phyloP scores from a whole-genome alignment of 1,140 invertebrate species.

The Pinna nobilis region DNA sequence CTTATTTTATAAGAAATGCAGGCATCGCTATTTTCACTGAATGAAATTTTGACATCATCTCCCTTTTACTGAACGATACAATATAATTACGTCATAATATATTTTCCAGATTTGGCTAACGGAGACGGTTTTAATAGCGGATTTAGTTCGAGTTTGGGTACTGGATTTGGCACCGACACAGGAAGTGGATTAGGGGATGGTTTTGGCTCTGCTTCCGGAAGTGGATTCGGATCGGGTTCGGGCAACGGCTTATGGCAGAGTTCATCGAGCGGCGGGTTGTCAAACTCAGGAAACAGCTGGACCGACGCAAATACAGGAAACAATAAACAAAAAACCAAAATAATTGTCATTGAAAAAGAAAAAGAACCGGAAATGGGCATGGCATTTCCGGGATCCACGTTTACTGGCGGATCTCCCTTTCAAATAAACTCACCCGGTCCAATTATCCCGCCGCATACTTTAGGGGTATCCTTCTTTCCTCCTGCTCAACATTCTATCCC shows the following conservation, averaged over 20 bases:
- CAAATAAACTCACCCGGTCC: neutral
- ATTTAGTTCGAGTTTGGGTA: too few relatives aligned
- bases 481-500: constrained; percentile 3
- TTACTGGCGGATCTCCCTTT: constrained; percentile 2
- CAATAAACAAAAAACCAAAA: constrained; percentile 4
- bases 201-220: neutral
- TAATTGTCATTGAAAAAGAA: constrained; percentile 23
- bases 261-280: too few relatives aligned
- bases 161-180: neutral
- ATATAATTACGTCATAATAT: too few relatives aligned
- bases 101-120: too few relatives aligned
- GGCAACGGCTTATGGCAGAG: neutral
- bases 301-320: neutral
- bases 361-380: constrained; percentile 5
- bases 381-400: constrained; percentile 10
- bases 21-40: too few relatives aligned
- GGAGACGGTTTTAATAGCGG: too few relatives aligned
- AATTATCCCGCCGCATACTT: too few relatives aligned
- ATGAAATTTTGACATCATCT: too few relatives aligned
- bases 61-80: too few relatives aligned
- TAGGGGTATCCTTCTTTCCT: neutral
- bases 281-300: neutral
- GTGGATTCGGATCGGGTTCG: neutral
- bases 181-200: neutral
- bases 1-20: too few relatives aligned